Base-by-base conservation (phyloP, 2,888 invertebrate genomes). In the Ormyrus pomaceus region DNA sequence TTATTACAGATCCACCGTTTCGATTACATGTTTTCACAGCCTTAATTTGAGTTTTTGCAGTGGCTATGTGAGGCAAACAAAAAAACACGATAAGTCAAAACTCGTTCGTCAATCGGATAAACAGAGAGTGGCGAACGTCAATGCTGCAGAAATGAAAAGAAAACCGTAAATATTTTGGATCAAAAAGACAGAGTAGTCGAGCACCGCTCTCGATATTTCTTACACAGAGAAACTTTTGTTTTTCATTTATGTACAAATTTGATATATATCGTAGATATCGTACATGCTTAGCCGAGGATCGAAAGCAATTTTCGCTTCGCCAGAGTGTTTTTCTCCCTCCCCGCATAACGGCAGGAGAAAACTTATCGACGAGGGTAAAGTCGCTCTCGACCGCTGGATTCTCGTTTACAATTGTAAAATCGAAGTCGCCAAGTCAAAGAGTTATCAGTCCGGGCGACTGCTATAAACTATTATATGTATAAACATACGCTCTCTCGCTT, bases 11-110 rank as follows among this genome's bases (percentile, higher is more conserved):
- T 70, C 46, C 68, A 62, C 66, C 76, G 79, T 75, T 76, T 79
- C 76, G 78, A 81, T 79, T 77, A 81, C 79, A 68, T 13, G 55
- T 64, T 70, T 76, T 82, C 82, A 82, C 82, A 79, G 75, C 79
- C 82, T 59, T 82, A 78, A 69, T 74, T 81, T 70, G 58, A 81
- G 61, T 78, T 74, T 77, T 65, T 46, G 72, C 62, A 55, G 34
- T 81, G 78, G 77, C 81, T 75, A 81, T 75, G 71, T 75, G 74
- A 71, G 19, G 61, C 11, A 69, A 77, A 56, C 45, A 13, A 77
- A 55, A 61, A 53, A 58, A 76, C 55, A n/a, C 10, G 46, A 73
- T 6, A 45, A 19, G 45, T 13, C 56, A 11, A 50, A 72, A 34
- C 34, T 34, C 34, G 34, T 34, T 34, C 34, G 34, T 34, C 34